phyloP scores from a whole-genome alignment of 2,113 vertebrate species.

The Lonchura striata region DNA sequence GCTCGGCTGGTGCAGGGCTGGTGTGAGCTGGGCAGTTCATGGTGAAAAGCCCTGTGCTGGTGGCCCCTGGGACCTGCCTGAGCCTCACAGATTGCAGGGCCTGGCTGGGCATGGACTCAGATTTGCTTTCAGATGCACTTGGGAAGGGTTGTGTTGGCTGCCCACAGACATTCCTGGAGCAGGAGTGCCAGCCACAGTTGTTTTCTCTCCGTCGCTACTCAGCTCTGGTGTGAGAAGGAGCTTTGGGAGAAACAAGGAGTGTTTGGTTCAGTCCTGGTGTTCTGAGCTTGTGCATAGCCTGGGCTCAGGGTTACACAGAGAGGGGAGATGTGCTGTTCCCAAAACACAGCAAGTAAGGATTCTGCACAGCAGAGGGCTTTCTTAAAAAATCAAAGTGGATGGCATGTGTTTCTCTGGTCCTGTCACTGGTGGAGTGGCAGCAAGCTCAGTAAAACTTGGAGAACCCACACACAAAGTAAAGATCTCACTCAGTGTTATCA shows the following conservation, averaged over 20 bases:
- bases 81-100: background rate
- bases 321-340: background rate
- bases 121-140: background rate
- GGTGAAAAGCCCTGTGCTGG: background rate
- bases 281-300: background rate
- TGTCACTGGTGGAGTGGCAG: background rate
- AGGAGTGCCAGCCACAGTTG: background rate
- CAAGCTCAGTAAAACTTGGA: background rate
- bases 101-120: background rate
- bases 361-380: background rate
- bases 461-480: background rate
- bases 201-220: background rate
- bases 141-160: background rate
- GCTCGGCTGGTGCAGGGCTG: fast-evolving
- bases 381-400: background rate
- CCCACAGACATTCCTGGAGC: background rate
- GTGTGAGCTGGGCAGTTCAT: fast-evolving
- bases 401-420: background rate
- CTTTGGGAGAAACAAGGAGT: background rate
- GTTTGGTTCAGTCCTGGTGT: background rate
- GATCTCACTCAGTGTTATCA: background rate
- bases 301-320: background rate
- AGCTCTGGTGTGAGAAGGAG: background rate
- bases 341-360: background rate
- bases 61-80: background rate